phyloP scores from a whole-genome alignment of 2,113 vertebrate species.

The Trachemys scripta region DNA sequence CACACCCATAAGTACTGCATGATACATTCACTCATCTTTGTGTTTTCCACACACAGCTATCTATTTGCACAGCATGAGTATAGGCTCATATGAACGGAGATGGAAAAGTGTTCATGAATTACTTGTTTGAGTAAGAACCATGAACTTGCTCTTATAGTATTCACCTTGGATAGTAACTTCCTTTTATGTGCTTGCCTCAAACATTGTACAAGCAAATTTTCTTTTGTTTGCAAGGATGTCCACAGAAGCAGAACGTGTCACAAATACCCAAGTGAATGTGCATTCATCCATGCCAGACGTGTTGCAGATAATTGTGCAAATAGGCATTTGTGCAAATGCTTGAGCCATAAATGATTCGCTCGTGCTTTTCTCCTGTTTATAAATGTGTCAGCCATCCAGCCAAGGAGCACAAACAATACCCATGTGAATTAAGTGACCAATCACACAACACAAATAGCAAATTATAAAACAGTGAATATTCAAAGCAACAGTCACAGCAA shows the following conservation, averaged over 20 bases:
- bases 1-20: background rate
- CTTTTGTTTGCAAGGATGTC: constrained; percentile 62
- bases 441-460: constrained; percentile 39
- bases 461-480: constrained; percentile 39
- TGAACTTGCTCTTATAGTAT: background rate
- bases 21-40: background rate
- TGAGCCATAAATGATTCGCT: constrained; percentile 3
- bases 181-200: constrained; percentile 63
- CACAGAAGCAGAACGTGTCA: constrained; percentile 50
- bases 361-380: background rate
- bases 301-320: constrained; percentile 45
- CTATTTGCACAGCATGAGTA: accelerated
- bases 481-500: constrained; percentile 44
- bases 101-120: constrained; percentile 3
- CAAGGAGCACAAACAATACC: constrained; percentile 22
- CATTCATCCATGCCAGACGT: constrained; percentile 3
- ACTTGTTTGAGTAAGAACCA: constrained; percentile 14
- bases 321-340: constrained; percentile 28
- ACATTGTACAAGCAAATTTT: constrained; percentile 62
- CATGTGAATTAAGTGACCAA: background rate
- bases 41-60: background rate
- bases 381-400: background rate
- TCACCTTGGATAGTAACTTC: constrained; percentile 47
- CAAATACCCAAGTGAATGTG: background rate
- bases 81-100: accelerated